A percentile compares a stretch with the other conserved stretches of the same genome.
Conservation (phyloP, 2,888 invertebrate genomes). For the Ellobium chinense region DNA sequence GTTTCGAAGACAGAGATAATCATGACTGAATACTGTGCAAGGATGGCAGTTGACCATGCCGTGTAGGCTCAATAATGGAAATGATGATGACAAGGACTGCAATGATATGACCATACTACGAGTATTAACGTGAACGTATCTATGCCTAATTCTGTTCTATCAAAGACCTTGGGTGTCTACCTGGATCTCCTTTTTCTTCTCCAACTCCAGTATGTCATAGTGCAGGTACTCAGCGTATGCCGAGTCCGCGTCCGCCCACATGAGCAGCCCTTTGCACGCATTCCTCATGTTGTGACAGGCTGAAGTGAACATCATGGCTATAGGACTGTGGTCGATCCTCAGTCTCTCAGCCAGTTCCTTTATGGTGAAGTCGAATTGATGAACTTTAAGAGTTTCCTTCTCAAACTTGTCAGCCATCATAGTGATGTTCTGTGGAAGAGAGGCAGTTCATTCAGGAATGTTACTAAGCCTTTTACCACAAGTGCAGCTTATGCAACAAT, state of each 20-base stretch:
- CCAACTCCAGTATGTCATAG: constrained; percentile 65
- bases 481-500: too few relatives aligned
- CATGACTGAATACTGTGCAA: not conserved
- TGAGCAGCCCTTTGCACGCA: constrained; percentile 53
- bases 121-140: too few relatives aligned
- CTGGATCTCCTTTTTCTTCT: constrained; percentile 58
- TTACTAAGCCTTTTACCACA: too few relatives aligned
- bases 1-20: too few relatives aligned
- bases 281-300: constrained; percentile 69
- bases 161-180: constrained; percentile 41
- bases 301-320: constrained; percentile 67
- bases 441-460: too few relatives aligned
- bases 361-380: constrained; percentile 65
- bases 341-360: constrained; percentile 62
- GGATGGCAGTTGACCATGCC: too few relatives aligned
- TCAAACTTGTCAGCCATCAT: constrained; percentile 70
- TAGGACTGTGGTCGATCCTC: constrained; percentile 65
- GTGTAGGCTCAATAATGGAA: too few relatives aligned
- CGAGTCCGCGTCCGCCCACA: constrained; percentile 70
- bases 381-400: constrained; percentile 59
- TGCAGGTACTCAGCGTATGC: constrained; percentile 66
- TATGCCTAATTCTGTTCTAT: too few relatives aligned
- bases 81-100: not conserved
- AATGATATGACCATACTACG: too few relatives aligned
- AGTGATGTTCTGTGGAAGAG: constrained; percentile 53